Evolutionary conservation across 37 sponge, comb jelly and placozoan genomes (phyloP), one percentile per base, ranked within the genome.

Genomic region (Tethya wilhelma): DNA sequence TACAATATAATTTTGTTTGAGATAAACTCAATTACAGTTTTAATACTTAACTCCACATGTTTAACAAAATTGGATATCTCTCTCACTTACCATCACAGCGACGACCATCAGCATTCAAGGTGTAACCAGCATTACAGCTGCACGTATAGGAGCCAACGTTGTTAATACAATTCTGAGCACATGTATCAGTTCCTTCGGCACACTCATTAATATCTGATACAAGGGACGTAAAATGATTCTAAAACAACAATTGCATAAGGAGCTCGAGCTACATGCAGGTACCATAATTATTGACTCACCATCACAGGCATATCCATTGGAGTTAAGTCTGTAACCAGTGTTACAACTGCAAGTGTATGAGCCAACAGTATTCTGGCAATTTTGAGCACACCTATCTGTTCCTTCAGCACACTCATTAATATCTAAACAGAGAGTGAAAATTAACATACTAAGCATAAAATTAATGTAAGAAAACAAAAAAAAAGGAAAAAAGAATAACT

Each of bases 121-220:
- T n/a, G n/a, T n/a, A n/a, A n/a, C n/a, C n/a, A n/a, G n/a, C n/a
- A n/a, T n/a, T 1, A 78, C 89, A 89, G 44, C 4, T 19, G 71
- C 89, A 89, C 26, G 23, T 37, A 63, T 89, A 82, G 32, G 73
- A 71, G 8, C 89, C 89, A 57, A 62, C 45, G 42, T 73, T 69
- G 78, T 89, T 82, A 43, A 8, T 12, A 59, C 89, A 89, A 9
- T 28, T 43, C 9, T 89, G 89, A 30, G 6, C 44, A 45, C 89
- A 89, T 23, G 19, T 20, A 58, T 77, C 59, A 28, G 20, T 7
- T 2, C 49, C 39, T 19, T 36, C 56, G 14, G 49, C 64, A 70
- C 89, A 89, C 53, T 89, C 89, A 71, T 89, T 67, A 72, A 77
- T 59, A 73, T 89, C 89, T 89, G 63, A 5, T 64, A 14, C 11